phyloP scores from a whole-genome alignment of 2,888 invertebrate species.

The Chesias legatella region DNA sequence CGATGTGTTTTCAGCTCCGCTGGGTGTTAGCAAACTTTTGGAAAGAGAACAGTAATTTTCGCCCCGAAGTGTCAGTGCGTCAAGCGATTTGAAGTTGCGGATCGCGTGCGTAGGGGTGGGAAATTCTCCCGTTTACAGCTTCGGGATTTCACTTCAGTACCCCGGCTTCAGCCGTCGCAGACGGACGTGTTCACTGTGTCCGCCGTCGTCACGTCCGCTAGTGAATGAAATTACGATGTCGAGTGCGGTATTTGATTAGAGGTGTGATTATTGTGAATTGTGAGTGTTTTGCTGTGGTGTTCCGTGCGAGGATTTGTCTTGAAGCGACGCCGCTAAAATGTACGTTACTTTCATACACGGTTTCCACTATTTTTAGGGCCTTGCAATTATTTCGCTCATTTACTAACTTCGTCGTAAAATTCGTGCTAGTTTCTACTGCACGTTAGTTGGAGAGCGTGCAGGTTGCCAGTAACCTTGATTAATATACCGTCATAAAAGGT shows the following conservation, averaged over 20 bases:
- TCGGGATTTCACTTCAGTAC: constrained; percentile 45
- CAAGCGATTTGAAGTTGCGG: constrained; percentile 37
- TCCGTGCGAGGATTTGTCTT: constrained; percentile 33
- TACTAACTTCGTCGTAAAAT: too few relatives aligned
- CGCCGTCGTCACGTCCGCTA: constrained; percentile 41
- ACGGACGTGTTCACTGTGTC: constrained; percentile 44
- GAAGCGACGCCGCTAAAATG: constrained; percentile 41
- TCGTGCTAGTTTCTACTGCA: too few relatives aligned
- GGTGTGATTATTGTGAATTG: constrained; percentile 56
- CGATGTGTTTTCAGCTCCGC: background rate
- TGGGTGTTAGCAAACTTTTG: background rate
- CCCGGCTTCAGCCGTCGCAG: constrained; percentile 60
- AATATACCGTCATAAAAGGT: too few relatives aligned
- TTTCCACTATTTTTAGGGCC: too few relatives aligned
- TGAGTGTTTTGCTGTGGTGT: constrained; percentile 45
- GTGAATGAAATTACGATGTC: constrained; percentile 61
- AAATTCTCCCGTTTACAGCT: constrained; percentile 36
- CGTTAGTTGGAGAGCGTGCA: too few relatives aligned
- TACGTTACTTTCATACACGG: constrained; percentile 31
- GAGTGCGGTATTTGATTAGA: constrained; percentile 48
- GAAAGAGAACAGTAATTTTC: constrained; percentile 31
- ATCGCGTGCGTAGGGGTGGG: constrained; percentile 37
- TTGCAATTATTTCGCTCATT: too few relatives aligned
- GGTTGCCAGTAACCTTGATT: too few relatives aligned
- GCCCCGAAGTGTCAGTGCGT: constrained; percentile 32